Evolutionary conservation across 2,113 vertebrate genomes (phyloP).

Genomic region (Pterocles burchelli): DNA sequence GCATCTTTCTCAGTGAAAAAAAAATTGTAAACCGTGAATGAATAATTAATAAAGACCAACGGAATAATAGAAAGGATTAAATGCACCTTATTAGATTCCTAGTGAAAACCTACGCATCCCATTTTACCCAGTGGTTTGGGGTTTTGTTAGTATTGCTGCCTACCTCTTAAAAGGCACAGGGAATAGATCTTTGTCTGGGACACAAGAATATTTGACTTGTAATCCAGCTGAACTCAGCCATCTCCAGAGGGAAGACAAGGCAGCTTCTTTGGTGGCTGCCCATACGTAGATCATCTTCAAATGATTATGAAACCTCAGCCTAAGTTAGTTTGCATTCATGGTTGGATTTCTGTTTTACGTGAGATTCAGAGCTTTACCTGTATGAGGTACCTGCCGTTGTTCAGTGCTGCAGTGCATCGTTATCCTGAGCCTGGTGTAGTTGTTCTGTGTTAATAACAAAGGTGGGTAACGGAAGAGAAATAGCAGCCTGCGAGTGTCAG

Average conservation of each 20-base stretch:
- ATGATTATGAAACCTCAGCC: neutral
- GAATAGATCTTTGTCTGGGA: neutral
- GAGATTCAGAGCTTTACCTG: neutral
- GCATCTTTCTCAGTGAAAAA: neutral
- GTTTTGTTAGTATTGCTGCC: neutral
- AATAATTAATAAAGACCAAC: neutral
- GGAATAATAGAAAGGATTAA: neutral
- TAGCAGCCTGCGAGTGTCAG: neutral
- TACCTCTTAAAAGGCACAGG: neutral
- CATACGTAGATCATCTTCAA: neutral
- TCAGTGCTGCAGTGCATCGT: rapidly evolving
- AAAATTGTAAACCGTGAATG: neutral
- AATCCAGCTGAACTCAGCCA: neutral
- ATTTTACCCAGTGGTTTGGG: neutral
- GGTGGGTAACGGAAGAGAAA: neutral
- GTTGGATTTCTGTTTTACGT: neutral
- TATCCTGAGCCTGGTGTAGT: neutral
- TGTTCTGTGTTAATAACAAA: neutral
- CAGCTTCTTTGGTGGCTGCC: neutral
- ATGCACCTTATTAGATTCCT: neutral
- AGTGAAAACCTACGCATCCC: neutral
- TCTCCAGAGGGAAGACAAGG: neutral
- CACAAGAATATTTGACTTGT: neutral
- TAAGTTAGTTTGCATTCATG: neutral
- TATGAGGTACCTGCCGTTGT: neutral